phyloP scores from a whole-genome alignment of 2,797 vertebrate species.

The Alca torda region DNA sequence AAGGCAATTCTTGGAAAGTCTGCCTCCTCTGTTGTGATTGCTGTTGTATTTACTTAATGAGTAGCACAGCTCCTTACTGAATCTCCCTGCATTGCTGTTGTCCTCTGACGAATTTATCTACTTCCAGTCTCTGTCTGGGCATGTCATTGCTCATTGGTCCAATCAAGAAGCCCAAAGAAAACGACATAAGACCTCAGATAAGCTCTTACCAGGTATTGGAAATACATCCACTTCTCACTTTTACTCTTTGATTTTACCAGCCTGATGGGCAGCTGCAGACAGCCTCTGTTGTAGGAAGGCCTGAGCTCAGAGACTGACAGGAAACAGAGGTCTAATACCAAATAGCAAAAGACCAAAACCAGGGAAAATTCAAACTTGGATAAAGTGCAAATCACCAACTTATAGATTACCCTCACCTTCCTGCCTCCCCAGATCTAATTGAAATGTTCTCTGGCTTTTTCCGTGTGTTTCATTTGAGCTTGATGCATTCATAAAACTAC shows the following conservation, averaged over 20 bases:
- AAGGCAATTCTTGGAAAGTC: not conserved
- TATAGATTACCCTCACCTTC: not conserved
- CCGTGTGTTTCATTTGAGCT: not conserved
- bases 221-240: not conserved
- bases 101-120: not conserved
- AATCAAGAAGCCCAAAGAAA: not conserved
- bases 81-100: not conserved
- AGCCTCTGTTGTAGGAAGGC: not conserved
- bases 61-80: not conserved
- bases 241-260: not conserved
- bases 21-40: not conserved
- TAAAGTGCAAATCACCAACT: not conserved
- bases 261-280: not conserved
- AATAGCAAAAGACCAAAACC: not conserved
- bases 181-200: rapidly evolving
- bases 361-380: not conserved
- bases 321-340: not conserved
- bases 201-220: not conserved
- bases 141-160: not conserved
- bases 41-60: not conserved
- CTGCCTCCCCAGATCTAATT: not conserved
- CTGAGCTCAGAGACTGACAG: not conserved
- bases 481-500: not conserved
- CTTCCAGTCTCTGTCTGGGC: not conserved
- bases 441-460: not conserved